These are phyloP conservation scores for Poecile montanus DNA, from an alignment of 2,797 vertebrate species.

Conservation along the genomic window DNA sequence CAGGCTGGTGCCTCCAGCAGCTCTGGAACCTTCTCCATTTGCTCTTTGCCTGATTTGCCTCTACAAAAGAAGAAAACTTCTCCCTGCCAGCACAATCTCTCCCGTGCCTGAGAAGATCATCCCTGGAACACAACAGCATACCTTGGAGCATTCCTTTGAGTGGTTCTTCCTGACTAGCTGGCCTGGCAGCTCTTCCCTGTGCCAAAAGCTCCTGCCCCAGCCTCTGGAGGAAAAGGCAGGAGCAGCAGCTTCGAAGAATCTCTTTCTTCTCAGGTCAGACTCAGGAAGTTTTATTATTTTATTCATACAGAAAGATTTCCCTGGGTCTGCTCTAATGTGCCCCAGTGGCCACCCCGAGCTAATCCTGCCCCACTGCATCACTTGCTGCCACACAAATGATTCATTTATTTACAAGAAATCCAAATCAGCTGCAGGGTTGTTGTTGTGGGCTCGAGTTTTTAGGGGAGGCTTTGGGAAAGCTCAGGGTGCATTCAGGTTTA, in stretches of 20 bases:
- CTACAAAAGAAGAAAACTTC: neutral
- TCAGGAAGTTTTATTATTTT: neutral
- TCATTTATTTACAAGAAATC: neutral
- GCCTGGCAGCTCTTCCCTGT: slow-evolving; percentile 27
- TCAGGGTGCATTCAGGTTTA: neutral
- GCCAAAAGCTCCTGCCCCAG: slow-evolving; percentile 48
- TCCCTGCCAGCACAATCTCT: slow-evolving; percentile 22
- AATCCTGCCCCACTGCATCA: neutral
- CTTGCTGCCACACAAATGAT: slow-evolving; percentile 22
- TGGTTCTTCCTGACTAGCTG: slow-evolving; percentile 53
- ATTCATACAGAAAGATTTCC: neutral
- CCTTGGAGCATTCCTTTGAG: slow-evolving; percentile 57
- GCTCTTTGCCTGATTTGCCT: neutral
- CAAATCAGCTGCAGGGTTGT: neutral
- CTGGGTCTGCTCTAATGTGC: neutral
- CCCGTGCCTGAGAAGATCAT: slow-evolving; percentile 27
- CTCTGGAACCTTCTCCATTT: neutral
- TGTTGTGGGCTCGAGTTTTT: neutral
- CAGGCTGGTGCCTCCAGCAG: neutral
- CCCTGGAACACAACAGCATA: slow-evolving; percentile 39
- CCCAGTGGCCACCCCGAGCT: neutral
- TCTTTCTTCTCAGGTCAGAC: neutral
- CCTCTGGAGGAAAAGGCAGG: neutral
- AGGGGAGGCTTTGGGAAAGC: neutral
- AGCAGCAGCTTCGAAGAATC: slow-evolving; percentile 2